Evolutionary conservation across 2,888 invertebrate genomes (phyloP), one percentile per base, ranked within the genome.

Genomic region (Dermolepida albohirtum): DNA sequence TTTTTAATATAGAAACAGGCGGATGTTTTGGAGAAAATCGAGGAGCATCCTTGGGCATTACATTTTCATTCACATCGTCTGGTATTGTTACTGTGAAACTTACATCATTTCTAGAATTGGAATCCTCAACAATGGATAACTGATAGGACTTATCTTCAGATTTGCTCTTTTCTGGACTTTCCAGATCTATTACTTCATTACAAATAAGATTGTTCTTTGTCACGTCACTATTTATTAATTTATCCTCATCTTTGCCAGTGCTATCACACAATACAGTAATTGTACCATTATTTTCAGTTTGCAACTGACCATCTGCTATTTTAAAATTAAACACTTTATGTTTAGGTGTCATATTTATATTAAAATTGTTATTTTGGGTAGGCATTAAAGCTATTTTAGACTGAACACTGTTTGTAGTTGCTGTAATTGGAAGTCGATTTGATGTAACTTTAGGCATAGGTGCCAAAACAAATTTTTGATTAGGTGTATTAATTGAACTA

Each of bases 291-390:
- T 85, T 68, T 74, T 89, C 89, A 74, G 87, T 85, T 74, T 86
- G 88, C 69, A 89, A 47, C 78, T 88, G 88, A 2, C 88, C 89
- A 80, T 89, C 90, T 17, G 88, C 86, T 77, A 91, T 89, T 84
- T 91, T 90, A 68, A 90, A 84, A 80, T 90, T 90, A 68, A 89
- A 88, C 74, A 89, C 86, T 54, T 88, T 88, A 7, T 87, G 86
- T 77, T 75, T 87, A 86, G 10, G 85, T 67, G 66, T 64, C 34
- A 49, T 64, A 34, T 62, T 69, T 10, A 62, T 47, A 49, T 62
- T 62, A 27, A 51, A 69, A n/a, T 63, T 66, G 49, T 68, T 67
- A 47, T 72, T 73, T 44, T 73, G 78, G 66, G 80, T 73, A 5
- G 80, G 81, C 77, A 83, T 74, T n/a, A 82, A 73, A 8, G 82